Evolutionary conservation across 2,113 vertebrate species (phyloP).

Genomic region (Hipposideros armiger): DNA sequence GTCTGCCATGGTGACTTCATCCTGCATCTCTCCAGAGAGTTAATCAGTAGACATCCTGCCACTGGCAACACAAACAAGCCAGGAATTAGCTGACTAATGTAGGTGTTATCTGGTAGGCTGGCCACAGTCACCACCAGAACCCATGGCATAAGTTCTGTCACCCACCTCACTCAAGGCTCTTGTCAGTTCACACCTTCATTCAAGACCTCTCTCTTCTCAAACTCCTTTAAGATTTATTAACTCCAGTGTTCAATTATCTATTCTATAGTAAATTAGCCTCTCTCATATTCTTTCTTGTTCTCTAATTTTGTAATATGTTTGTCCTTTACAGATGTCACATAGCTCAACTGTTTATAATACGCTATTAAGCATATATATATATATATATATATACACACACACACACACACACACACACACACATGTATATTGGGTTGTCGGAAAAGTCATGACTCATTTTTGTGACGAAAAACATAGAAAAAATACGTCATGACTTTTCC

Average conservation of each 20-base stretch:
- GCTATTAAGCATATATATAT: neutral
- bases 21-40: slow-evolving; percentile 63
- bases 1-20: slow-evolving; percentile 5
- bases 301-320: neutral
- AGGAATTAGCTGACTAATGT: neutral
- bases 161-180: neutral
- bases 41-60: slow-evolving; percentile 65
- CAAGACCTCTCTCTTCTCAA: neutral
- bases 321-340: neutral
- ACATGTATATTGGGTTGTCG: no score
- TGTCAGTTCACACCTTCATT: neutral
- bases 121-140: neutral
- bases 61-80: slow-evolving; percentile 61
- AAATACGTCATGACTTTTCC: no score
- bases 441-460: no score
- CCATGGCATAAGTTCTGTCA: neutral
- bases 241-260: neutral
- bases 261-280: neutral
- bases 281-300: neutral
- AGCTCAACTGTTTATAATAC: neutral
- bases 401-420: no score
- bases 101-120: neutral
- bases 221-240: neutral
- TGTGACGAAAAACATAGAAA: no score
- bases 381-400: no score